A percentile compares a stretch with the other conserved stretches of the same genome.
phyloP scores from a whole-genome alignment of 2,888 invertebrate genomes.

The Chymomyza procnemis region DNA sequence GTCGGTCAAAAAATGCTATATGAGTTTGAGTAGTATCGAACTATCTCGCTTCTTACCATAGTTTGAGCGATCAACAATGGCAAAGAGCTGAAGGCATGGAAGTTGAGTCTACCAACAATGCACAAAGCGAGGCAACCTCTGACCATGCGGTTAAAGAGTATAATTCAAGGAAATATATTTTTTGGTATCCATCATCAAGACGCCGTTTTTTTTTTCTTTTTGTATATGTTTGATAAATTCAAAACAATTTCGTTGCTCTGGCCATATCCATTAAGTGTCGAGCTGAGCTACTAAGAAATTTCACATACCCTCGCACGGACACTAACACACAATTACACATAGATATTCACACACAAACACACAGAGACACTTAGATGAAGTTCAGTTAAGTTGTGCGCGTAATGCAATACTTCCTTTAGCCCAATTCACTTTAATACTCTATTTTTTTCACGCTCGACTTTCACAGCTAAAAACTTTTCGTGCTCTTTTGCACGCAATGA shows the following conservation, averaged over 20 bases:
- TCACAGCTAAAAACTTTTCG: constrained; percentile 52
- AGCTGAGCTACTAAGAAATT: neutral
- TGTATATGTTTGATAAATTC: neutral
- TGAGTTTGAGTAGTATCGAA: no score
- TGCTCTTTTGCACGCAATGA: neutral
- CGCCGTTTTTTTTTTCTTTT: neutral
- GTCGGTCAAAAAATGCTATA: no score
- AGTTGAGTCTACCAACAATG: no score
- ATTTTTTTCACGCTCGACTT: constrained; percentile 44
- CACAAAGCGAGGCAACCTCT: no score
- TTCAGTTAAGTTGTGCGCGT: neutral
- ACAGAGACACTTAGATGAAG: neutral
- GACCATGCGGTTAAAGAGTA: no score
- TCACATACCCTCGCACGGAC: neutral
- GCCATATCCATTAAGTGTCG: neutral
- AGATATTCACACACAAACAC: neutral
- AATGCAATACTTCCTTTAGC: constrained; percentile 5
- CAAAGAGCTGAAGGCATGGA: no score
- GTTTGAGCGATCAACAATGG: no score
- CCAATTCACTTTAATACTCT: neutral
- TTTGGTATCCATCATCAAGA: neutral
- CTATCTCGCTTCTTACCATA: no score
- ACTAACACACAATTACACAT: neutral
- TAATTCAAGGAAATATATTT: neutral
- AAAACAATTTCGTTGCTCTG: neutral